These are phyloP conservation scores for Nomada flava DNA, from an alignment of 2,888 invertebrate species.

Conservation along the genomic window DNA sequence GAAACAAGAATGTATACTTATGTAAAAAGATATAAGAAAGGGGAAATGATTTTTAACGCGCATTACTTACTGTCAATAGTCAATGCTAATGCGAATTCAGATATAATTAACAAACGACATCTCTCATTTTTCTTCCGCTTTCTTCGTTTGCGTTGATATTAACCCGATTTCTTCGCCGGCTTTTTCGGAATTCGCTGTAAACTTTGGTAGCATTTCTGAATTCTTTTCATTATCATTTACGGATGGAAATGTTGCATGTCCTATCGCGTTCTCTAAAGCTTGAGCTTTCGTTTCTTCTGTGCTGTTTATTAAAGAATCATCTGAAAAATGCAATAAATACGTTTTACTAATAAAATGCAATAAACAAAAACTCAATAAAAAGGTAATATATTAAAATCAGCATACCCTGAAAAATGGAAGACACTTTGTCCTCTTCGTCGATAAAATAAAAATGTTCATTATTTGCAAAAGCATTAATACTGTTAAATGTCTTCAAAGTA, in stretches of 20 bases:
- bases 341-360: not conserved
- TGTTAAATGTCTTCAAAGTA: conserved; percentile 76
- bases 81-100: too few relatives aligned
- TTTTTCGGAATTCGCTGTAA: not conserved
- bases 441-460: conserved; percentile 69
- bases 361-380: not conserved
- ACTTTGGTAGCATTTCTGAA: not conserved
- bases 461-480: conserved; percentile 71
- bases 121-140: conserved; percentile 12
- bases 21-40: too few relatives aligned
- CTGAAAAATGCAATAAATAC: conserved; percentile 4
- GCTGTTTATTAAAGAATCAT: not conserved
- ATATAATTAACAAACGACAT: not conserved
- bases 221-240: not conserved
- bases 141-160: not conserved
- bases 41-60: too few relatives aligned
- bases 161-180: conserved; percentile 15
- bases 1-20: too few relatives aligned
- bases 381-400: not conserved
- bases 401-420: conserved; percentile 58
- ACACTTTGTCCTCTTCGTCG: conserved; percentile 70
- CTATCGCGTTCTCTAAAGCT: not conserved
- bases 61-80: too few relatives aligned
- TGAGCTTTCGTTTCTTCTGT: conserved; percentile 6
- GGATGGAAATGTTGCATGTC: not conserved